A percentile compares a stretch with the other conserved stretches of the same genome.
Evolutionary conservation across 2,888 invertebrate species (phyloP).

Genomic region (Dendrolimus houi): DNA sequence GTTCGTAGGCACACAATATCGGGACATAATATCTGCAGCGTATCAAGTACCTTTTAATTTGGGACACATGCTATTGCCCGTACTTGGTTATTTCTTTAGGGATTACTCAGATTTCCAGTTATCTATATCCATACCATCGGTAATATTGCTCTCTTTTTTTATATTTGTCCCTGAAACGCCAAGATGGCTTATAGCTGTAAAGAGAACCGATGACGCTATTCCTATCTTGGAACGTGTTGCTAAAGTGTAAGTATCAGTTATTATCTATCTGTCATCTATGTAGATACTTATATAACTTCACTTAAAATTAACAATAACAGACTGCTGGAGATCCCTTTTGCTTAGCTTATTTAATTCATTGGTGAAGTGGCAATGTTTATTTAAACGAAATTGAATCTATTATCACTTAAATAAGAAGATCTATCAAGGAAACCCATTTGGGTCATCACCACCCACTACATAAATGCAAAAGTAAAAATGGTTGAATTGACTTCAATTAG

Average conservation of each 20-base stretch:
- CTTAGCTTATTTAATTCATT: too few species aligned
- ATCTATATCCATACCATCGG: constrained; percentile 77
- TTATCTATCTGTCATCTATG: too few species aligned
- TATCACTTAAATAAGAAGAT: not conserved
- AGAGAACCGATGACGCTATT: constrained; percentile 80
- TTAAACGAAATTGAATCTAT: not conserved
- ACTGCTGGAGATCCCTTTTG: too few species aligned
- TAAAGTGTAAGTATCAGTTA: constrained; percentile 44
- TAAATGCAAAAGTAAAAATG: too few species aligned
- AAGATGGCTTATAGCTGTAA: constrained; percentile 85
- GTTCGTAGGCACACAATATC: constrained; percentile 75
- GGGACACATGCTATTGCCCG: constrained; percentile 79
- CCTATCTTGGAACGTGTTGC: constrained; percentile 80
- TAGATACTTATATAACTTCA: too few species aligned
- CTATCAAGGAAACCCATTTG: too few species aligned
- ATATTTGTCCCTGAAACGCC: constrained; percentile 87
- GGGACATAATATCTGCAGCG: constrained; percentile 76
- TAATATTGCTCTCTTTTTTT: constrained; percentile 78
- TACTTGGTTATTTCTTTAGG: constrained; percentile 78
- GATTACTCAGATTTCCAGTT: constrained; percentile 81
- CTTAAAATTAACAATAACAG: too few species aligned
- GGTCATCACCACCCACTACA: too few species aligned
- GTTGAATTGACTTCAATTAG: too few species aligned
- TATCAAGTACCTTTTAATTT: constrained; percentile 83
- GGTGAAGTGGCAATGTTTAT: too few species aligned